These are phyloP conservation scores for Lypha dubia DNA, from an alignment of 2,888 invertebrate genomes.

Conservation along the genomic window DNA sequence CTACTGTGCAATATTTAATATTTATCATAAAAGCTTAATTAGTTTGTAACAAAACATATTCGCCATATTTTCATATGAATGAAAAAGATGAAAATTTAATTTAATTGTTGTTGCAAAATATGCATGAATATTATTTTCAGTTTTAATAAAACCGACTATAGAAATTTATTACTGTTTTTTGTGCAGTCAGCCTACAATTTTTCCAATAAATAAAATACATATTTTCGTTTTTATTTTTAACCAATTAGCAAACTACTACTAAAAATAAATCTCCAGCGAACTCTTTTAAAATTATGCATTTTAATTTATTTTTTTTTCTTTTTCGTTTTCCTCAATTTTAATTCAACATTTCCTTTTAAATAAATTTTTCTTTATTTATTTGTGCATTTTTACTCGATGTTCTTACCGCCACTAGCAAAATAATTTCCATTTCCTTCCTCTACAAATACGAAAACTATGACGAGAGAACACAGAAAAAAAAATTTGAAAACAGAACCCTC, in stretches of 20 bases:
- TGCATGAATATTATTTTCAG: no score
- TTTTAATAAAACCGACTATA: neutral
- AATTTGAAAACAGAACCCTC: neutral
- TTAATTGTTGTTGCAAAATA: no score
- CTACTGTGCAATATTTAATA: neutral
- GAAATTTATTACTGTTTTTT: neutral
- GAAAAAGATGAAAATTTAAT: no score
- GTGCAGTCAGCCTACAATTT: neutral
- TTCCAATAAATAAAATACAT: neutral
- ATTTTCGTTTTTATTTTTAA: neutral
- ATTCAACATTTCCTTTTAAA: slow-evolving; percentile 51
- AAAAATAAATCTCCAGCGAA: slow-evolving; percentile 2
- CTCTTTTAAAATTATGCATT: slow-evolving; percentile 42
- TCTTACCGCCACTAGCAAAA: slow-evolving; percentile 16
- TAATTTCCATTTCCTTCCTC: slow-evolving; percentile 59
- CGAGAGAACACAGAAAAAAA: slow-evolving; percentile 10
- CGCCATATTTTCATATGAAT: no score
- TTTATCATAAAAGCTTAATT: neutral
- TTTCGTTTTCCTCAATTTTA: slow-evolving; percentile 20
- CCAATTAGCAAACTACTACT: slow-evolving; percentile 2
- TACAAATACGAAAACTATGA: slow-evolving; percentile 19
- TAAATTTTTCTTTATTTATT: slow-evolving; percentile 44
- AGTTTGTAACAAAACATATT: neutral
- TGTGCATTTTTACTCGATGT: slow-evolving; percentile 29
- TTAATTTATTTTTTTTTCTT: neutral